Evolutionary conservation across 2,888 invertebrate genomes (phyloP).

Genomic region (Leptinotarsa haldemani): DNA sequence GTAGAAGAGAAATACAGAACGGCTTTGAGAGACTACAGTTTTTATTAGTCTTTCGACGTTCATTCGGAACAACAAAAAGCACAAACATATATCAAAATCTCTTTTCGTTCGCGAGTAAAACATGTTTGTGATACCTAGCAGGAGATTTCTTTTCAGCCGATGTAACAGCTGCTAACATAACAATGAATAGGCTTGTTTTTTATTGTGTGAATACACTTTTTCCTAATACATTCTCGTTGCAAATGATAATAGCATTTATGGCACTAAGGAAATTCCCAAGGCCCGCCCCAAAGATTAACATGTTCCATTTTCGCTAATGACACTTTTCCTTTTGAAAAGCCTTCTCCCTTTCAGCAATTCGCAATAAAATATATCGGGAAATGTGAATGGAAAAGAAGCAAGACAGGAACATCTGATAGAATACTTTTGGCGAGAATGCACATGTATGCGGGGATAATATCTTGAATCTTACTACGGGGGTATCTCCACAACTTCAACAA

Average conservation of each 20-base stretch:
- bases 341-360: constrained; percentile 42
- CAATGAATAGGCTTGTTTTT: constrained; percentile 6
- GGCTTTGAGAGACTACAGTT: not conserved
- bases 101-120: not conserved
- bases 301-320: constrained; percentile 40
- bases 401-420: constrained; percentile 37
- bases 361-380: constrained; percentile 40
- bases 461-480: constrained; percentile 24
- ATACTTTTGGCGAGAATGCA: constrained; percentile 32
- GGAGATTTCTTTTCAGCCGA: not conserved
- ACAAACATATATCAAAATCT: not conserved
- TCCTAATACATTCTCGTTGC: constrained; percentile 13
- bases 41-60: not conserved
- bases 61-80: not conserved
- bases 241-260: constrained; percentile 32
- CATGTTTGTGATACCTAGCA: constrained; percentile 8
- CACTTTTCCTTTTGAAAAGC: constrained; percentile 38
- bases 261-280: constrained; percentile 31
- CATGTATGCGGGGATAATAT: constrained; percentile 32
- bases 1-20: not conserved
- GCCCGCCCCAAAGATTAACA: constrained; percentile 38
- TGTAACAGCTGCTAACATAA: constrained; percentile 5
- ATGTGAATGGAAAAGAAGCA: constrained; percentile 31
- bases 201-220: not conserved
- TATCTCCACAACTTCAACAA: not conserved